phyloP scores from a whole-genome alignment of 2,113 vertebrate genomes.

The Vombatus ursinus region DNA sequence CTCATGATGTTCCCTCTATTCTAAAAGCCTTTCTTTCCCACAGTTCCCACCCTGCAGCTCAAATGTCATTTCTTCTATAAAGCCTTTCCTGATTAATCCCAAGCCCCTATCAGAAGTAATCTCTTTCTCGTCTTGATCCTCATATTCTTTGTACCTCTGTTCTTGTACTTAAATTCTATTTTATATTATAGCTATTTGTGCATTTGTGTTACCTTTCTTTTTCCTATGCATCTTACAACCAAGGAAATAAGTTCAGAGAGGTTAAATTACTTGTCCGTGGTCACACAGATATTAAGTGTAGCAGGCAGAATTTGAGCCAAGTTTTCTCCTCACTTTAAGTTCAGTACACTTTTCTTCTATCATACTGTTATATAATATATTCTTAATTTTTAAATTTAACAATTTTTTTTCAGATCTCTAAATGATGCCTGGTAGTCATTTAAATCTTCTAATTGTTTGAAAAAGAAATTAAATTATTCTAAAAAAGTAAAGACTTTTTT shows the following conservation, averaged over 20 bases:
- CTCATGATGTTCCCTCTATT: background rate
- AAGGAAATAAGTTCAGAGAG: background rate
- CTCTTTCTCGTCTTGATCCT: background rate
- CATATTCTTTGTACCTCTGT: background rate
- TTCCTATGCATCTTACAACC: background rate
- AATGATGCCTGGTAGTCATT: slow-evolving; percentile 3
- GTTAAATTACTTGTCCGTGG: background rate
- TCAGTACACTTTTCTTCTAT: background rate
- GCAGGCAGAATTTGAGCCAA: background rate
- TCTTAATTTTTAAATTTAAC: background rate
- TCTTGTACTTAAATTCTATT: background rate
- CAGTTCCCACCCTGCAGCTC: background rate
- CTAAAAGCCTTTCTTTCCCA: background rate
- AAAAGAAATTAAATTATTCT: slow-evolving; percentile 9
- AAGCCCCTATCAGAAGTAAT: background rate
- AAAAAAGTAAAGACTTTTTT: slow-evolving; percentile 47
- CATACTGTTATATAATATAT: background rate
- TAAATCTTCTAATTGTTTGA: slow-evolving; percentile 44
- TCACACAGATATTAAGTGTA: background rate
- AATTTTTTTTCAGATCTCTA: slow-evolving; percentile 12
- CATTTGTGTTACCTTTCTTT: background rate
- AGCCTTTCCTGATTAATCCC: background rate
- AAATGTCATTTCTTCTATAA: background rate
- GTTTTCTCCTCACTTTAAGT: background rate
- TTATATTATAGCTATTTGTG: background rate